These are phyloP conservation scores for Lepus townsendii DNA, from an alignment of 2,797 vertebrate genomes.

Conservation along the genomic window DNA sequence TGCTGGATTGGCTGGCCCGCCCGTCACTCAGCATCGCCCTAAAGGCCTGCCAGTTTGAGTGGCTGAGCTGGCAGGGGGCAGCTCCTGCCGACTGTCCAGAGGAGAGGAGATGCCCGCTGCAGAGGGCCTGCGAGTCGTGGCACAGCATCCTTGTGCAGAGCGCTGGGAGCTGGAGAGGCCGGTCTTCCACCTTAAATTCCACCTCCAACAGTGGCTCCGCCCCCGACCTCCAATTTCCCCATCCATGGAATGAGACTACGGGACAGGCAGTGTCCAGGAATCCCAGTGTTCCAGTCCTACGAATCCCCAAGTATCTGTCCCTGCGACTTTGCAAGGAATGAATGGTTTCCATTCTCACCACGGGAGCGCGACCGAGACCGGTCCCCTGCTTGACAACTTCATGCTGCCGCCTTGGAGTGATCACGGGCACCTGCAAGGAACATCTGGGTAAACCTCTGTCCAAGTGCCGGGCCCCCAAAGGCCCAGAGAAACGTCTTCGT, in stretches of 20 bases:
- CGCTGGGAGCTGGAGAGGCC: too few species aligned
- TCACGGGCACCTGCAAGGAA: not conserved
- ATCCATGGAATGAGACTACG: fast-evolving
- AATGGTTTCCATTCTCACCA: not conserved
- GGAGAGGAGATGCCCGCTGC: not conserved
- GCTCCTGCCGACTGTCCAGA: fast-evolving
- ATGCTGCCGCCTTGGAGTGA: not conserved
- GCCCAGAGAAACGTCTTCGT: not conserved
- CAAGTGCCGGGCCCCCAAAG: not conserved
- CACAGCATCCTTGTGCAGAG: not conserved
- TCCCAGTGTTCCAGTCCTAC: not conserved
- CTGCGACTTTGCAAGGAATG: not conserved
- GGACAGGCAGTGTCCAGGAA: not conserved
- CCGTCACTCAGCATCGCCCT: not conserved
- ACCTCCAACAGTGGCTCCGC: too few species aligned
- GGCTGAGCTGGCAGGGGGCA: not conserved
- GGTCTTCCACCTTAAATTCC: not conserved
- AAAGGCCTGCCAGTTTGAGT: not conserved
- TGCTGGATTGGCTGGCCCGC: not conserved
- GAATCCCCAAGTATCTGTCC: not conserved
- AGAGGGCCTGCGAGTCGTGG: not conserved
- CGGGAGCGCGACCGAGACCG: not conserved
- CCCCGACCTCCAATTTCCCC: not conserved
- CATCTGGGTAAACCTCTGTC: not conserved
- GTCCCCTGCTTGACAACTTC: not conserved